Evolutionary conservation across 2,113 vertebrate species (phyloP).

Genomic region (Sardina pilchardus): DNA sequence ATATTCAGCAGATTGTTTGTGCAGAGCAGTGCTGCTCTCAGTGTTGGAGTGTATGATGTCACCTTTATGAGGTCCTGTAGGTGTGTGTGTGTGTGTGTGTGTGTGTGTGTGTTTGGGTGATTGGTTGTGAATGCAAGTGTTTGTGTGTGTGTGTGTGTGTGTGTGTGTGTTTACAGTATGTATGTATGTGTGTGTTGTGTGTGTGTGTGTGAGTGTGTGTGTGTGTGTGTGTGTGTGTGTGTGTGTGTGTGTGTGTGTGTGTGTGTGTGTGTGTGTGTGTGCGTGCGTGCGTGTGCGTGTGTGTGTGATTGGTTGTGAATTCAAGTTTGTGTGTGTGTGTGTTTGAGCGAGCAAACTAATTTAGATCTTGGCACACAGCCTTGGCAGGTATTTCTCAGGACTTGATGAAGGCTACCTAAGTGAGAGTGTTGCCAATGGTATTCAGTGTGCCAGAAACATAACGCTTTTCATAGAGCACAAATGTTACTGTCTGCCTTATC

Average conservation of each 20-base stretch:
- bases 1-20: neutral
- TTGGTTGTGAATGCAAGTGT: neutral
- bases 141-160: neutral
- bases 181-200: too few relatives aligned
- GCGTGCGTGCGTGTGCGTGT: neutral
- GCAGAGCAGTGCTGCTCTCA: neutral
- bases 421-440: neutral
- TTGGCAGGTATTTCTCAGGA: neutral
- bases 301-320: neutral
- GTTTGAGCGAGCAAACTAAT: neutral
- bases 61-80: neutral
- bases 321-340: neutral
- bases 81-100: neutral
- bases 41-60: neutral
- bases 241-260: neutral
- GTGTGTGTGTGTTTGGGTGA: neutral
- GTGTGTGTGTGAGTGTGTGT: neutral
- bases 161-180: too few relatives aligned
- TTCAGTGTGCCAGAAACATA: neutral
- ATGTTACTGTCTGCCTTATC: neutral
- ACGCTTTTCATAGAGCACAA: neutral
- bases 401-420: neutral
- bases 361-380: neutral
- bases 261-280: neutral
- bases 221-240: neutral